These are phyloP conservation scores for Campylorhamphus procurvoides DNA, from an alignment of 2,113 vertebrate genomes.

Conservation along the genomic window DNA sequence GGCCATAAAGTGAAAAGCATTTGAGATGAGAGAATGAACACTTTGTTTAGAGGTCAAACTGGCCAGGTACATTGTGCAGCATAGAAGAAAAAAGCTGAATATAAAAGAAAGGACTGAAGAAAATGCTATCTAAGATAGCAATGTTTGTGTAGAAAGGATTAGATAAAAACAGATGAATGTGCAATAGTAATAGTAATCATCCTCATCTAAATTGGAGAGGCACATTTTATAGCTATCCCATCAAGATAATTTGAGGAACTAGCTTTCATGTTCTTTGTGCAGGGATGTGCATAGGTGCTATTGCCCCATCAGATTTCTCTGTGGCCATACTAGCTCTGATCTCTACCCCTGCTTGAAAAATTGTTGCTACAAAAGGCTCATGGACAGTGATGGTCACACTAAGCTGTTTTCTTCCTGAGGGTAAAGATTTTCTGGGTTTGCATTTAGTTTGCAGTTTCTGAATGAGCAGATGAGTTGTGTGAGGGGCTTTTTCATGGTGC, in stretches of 20 bases:
- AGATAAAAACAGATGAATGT: not conserved
- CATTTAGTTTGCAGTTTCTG: not conserved
- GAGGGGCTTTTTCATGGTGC: not conserved
- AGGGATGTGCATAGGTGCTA: not conserved
- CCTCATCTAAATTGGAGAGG: not conserved
- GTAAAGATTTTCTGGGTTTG: not conserved
- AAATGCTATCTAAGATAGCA: not conserved
- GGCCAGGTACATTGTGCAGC: not conserved
- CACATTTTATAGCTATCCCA: not conserved
- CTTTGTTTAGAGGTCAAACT: not conserved
- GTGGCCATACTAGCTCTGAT: not conserved
- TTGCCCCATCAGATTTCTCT: not conserved
- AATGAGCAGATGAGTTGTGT: not conserved
- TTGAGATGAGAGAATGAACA: not conserved
- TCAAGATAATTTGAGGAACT: not conserved
- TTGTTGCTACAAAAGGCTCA: not conserved
- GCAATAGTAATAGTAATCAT: not conserved
- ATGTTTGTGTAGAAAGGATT: not conserved
- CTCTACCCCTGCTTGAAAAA: not conserved
- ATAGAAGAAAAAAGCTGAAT: not conserved
- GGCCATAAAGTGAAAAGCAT: not conserved
- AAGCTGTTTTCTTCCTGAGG: not conserved
- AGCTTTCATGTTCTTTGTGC: not conserved
- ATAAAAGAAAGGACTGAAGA: not conserved
- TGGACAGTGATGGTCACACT: not conserved